Base-by-base conservation (phyloP, 2,113 vertebrate species). In the Erythrocercus mccallii region DNA sequence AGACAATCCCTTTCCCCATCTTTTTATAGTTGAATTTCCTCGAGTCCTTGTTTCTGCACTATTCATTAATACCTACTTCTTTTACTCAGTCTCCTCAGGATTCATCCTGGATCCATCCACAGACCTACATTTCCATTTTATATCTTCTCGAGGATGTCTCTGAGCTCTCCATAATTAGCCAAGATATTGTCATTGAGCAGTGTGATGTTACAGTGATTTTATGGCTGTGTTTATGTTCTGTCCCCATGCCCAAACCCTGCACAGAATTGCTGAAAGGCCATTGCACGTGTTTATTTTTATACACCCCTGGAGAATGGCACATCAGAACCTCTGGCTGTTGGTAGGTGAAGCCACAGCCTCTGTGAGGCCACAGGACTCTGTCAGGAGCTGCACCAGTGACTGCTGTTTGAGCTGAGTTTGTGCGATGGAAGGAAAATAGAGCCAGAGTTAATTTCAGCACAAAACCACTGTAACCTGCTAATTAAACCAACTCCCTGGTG, bases 391-490 rank as follows among this genome's bases (percentile, higher is more conserved):
- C 23, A 5, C 17, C 42, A 1, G 6, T 3, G 8, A 1, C 40
- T 15, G 16, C 15, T 27, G 37, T 2, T 81, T 56, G 33, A 68
- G 28, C 66, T 7, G 35, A 61, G 62, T 74, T 65, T 74, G 53
- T 82, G 81, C 12, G 38, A 47, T 0, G 21, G 73, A 44, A 95
- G 40, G 62, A 79, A 76, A 93, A 81, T 0, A 6, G 64, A 97
- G 86, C 87, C 80, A 28, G 17, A 78, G 88, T 88, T 96, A 96
- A 97, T 97, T 97, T 95, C 89, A 95, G 94, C 90, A 95, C 93
- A 90, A 95, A 91, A 77, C 96, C 96, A 95, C 97, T 82, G 96
- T 97, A 98, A 98, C 97, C 98, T 98, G 98, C 98, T 98, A 98
- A 98, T 98, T 97, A 98, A 98, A 96, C 94, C 96, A 97, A 77